Evolutionary conservation across 1,140 invertebrate species (phyloP).

Genomic region (Acromyrmex echinatior): DNA sequence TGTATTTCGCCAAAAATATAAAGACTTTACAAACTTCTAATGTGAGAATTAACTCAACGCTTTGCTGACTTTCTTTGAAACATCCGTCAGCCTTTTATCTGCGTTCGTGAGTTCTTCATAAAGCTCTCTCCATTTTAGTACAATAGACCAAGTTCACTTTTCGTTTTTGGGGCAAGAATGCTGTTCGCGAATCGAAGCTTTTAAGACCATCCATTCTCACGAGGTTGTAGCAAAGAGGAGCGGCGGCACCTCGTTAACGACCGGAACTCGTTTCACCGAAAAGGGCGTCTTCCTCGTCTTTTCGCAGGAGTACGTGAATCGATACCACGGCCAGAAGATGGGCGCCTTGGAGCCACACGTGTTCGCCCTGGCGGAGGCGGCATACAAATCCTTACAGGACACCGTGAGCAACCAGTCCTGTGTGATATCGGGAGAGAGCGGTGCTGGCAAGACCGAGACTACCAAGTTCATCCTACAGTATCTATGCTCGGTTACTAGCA

Average conservation of each 20-base stretch:
- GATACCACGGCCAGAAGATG: constrained; percentile 94
- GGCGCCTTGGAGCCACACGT: constrained; percentile 95
- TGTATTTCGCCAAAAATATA: not conserved
- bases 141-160: constrained; percentile 4
- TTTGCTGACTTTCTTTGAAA: not conserved
- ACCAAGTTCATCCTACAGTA: constrained; percentile 98
- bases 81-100: not conserved
- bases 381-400: constrained; percentile 91
- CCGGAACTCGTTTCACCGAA: constrained; percentile 33
- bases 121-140: not conserved
- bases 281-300: constrained; percentile 57
- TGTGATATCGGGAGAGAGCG: constrained; percentile 99
- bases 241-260: constrained; percentile 36
- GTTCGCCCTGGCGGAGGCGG: constrained; percentile 95
- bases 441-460: constrained; percentile 98
- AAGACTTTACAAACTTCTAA: not conserved
- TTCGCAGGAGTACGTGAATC: constrained; percentile 92
- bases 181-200: constrained; percentile 13
- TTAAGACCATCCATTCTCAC: constrained; percentile 7
- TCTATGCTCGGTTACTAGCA: constrained; percentile 96
- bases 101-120: not conserved
- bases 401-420: constrained; percentile 93
- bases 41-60: not conserved
- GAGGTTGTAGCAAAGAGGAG: constrained; percentile 11
- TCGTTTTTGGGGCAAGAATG: constrained; percentile 14